Base-by-base conservation (phyloP, 92 coral and sea anemone genomes). In the Porites evermanni region DNA sequence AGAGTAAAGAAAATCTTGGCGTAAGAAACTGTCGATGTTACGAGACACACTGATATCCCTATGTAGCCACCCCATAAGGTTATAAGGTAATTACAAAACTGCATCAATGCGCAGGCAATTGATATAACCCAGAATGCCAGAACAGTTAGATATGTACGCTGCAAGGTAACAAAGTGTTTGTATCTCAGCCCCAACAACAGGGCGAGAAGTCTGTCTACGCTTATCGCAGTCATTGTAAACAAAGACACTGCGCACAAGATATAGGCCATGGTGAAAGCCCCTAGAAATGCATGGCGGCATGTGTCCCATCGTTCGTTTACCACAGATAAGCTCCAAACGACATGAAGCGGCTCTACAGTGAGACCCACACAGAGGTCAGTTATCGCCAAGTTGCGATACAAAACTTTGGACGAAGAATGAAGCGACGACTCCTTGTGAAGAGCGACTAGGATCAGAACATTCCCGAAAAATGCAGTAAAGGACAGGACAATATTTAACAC, bases 161-260 rank as follows among this genome's bases (percentile, higher is more conserved):
- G 52, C 64, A 74, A 53, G 7, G 82, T 78, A 21, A 81, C 86
- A 56, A 17, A 12, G 59, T 82, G 77, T 18, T 19, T 53, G 70
- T 82, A 82, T 32, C 78, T 24, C 54, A 23, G 67, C 2, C 65
- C 54, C 47, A 70, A 73, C 63, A 52, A 23, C 67, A 73, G 50
- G 23, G 83, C 83, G 47, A 79, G 83, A 47, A 79, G 72, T 44
- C 83, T 47, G 61, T 79, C 83, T 44, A 79, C 72, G 74, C 73
- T 64, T 51, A 79, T 50, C 20, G 74, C 60, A 51, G 83, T 65
- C 63, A 79, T 0, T 24, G 83, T 52, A 29, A 52, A 44, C 63
- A 79, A 66, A 65, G 83, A 65, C 47, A 51, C 74, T 17, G 18
- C 61, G 61, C 61, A 56, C 61, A 56, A 56, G 16, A 56, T 56